Base-by-base conservation (phyloP, 1,140 invertebrate species). In the Hyphantria cunea region DNA sequence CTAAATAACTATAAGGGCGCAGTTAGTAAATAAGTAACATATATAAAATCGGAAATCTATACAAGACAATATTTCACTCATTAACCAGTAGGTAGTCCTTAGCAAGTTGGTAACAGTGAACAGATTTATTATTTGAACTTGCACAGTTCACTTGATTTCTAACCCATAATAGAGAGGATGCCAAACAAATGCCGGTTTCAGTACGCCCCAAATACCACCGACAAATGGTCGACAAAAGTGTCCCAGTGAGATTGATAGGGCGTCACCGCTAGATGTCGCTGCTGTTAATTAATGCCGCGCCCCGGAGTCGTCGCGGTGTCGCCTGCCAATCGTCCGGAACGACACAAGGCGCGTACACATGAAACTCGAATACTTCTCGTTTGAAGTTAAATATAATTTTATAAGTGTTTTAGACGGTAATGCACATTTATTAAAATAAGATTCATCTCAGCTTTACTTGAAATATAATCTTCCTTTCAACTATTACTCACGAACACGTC, bases 211-310 rank as follows among this genome's bases (percentile, higher is more conserved):
- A 59, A 70, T 66, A 55, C 60, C 41, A 48, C 60, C 52, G 64
- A 84, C 74, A 80, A 80, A 81, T 80, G 70, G 39, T 52, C 63
- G 61, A 55, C 68, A 64, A 63, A 69, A 58, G 62, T 49, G 68
- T 48, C 71, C 66, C 73, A 63, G 49, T 25, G 71, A 83, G 83
- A 84, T 86, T 82, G 79, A 86, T 84, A 78, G 75, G 65, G 75
- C 78, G 80, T 80, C 74, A 74, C 78, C 75, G 78, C 78, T 78
- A 86, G 79, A 85, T 80, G 82, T 79, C 74, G 74, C 62, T 71
- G 74, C 59, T 75, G 77, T 87, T 87, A 85, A 87, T 86, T 84
- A 84, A 75, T 75, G 76, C 76, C 72, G 68, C 72, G 41, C 61
- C 66, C 64, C 73, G 58, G 48, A 70, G 67, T 59, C 73, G 76